These are phyloP conservation scores for Agrotis ipsilon DNA, from an alignment of 2,888 invertebrate species.

Conservation along the genomic window DNA sequence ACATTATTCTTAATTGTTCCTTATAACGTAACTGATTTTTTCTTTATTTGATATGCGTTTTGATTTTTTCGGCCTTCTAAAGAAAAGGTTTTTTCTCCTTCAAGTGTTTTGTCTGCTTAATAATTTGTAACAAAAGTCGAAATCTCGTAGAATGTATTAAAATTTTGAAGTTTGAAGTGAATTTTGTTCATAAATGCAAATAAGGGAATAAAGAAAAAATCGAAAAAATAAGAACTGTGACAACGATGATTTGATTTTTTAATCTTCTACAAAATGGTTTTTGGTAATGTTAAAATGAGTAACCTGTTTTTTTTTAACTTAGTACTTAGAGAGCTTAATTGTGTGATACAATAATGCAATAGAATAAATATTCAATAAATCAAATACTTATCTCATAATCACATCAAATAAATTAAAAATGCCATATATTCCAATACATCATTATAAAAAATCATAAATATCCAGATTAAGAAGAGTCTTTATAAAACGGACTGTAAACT, in stretches of 20 bases:
- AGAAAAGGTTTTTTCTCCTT: conserved; percentile 1
- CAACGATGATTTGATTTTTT: not conserved
- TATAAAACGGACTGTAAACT: not conserved
- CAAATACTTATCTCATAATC: not conserved
- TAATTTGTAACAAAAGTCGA: conserved; percentile 26
- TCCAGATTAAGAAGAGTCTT: not conserved
- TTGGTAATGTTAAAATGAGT: no score
- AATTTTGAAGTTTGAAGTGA: no score
- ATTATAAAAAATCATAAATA: conserved; percentile 28
- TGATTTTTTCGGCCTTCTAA: conserved; percentile 10
- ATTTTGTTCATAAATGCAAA: no score
- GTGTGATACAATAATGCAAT: not conserved
- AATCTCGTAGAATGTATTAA: conserved; percentile 49
- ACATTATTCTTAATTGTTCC: conserved; percentile 18
- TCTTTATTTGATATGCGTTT: conserved; percentile 29
- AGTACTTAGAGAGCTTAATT: not conserved
- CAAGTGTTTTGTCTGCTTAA: conserved; percentile 22
- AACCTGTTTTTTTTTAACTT: not conserved
- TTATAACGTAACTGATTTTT: not conserved
- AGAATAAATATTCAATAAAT: not conserved
- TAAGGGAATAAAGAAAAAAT: not conserved
- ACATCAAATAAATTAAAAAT: not conserved
- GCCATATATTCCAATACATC: conserved; percentile 2
- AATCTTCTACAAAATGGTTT: not conserved
- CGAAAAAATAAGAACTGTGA: not conserved